phyloP scores from a whole-genome alignment of 2,113 vertebrate genomes.

The Fregata magnificens region DNA sequence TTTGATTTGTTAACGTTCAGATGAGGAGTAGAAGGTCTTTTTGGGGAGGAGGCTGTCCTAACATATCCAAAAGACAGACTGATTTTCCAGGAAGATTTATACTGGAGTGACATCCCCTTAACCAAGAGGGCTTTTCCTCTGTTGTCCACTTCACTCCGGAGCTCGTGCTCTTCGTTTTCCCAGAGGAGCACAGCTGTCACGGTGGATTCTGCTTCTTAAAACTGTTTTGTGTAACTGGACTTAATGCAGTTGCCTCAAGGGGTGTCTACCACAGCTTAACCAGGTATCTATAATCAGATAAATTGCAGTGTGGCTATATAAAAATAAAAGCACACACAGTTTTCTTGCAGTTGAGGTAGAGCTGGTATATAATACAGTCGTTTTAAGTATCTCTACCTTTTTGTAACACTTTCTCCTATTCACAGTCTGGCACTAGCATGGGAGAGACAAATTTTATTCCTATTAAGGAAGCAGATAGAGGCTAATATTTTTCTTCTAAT shows the following conservation, averaged over 20 bases:
- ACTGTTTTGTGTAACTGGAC: not conserved
- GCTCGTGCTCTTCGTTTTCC: fast-evolving
- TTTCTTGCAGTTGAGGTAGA: not conserved
- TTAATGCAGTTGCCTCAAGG: not conserved
- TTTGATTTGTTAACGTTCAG: not conserved
- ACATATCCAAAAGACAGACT: not conserved
- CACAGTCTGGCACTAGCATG: not conserved
- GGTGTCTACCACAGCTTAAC: not conserved
- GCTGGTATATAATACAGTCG: not conserved
- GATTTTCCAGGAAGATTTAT: not conserved
- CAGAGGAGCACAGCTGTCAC: not conserved
- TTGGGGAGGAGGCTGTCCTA: not conserved
- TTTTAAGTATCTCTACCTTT: not conserved
- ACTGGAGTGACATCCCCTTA: not conserved
- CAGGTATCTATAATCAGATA: not conserved
- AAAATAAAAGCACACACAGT: not conserved
- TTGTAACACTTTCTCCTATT: not conserved
- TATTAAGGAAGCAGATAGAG: not conserved
- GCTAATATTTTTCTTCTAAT: not conserved
- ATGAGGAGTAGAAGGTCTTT: not conserved
- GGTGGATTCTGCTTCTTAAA: not conserved
- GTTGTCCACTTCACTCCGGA: not conserved
- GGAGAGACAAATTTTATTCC: not conserved
- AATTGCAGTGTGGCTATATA: not conserved
- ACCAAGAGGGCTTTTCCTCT: not conserved